A percentile compares a stretch with the other conserved stretches of the same genome.
Conservation (phyloP, 2,888 invertebrate species). For the Petrophora chlorosata region DNA sequence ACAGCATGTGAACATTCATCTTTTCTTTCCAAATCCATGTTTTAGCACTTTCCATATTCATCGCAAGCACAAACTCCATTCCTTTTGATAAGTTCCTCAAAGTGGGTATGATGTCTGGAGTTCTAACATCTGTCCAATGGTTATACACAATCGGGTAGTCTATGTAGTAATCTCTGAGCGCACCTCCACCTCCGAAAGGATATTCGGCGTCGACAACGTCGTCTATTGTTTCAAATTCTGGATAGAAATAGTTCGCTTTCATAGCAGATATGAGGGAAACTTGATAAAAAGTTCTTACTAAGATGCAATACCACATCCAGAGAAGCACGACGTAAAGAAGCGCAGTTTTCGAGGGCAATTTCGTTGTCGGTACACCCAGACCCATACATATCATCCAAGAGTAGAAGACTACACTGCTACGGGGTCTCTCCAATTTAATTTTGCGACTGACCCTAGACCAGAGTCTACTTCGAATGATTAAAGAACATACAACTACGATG, state of each 20-base stretch:
- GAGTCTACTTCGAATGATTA: constrained; percentile 46
- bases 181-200: constrained; percentile 59
- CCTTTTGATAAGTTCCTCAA: constrained; percentile 53
- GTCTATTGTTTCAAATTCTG: constrained; percentile 55
- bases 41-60: constrained; percentile 53
- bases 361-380: constrained; percentile 56
- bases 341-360: constrained; percentile 52
- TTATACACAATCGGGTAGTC: constrained; percentile 55
- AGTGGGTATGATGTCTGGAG: constrained; percentile 45
- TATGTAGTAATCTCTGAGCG: constrained; percentile 62
- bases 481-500: constrained; percentile 47
- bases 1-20: constrained; percentile 52
- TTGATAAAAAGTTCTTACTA: constrained; percentile 70
- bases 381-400: constrained; percentile 71
- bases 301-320: constrained; percentile 68
- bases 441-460: constrained; percentile 37
- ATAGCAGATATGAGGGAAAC: constrained; percentile 63
- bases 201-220: constrained; percentile 58
- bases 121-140: constrained; percentile 53
- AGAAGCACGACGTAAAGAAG: constrained; percentile 51
- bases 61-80: constrained; percentile 59
- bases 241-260: constrained; percentile 56
- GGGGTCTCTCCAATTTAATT: constrained; percentile 31
- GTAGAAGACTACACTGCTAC: constrained; percentile 50
- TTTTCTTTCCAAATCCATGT: constrained; percentile 42